Evolutionary conservation across 37 sponge, comb jelly and placozoan species (phyloP).

Genomic region (Geodia barretti): DNA sequence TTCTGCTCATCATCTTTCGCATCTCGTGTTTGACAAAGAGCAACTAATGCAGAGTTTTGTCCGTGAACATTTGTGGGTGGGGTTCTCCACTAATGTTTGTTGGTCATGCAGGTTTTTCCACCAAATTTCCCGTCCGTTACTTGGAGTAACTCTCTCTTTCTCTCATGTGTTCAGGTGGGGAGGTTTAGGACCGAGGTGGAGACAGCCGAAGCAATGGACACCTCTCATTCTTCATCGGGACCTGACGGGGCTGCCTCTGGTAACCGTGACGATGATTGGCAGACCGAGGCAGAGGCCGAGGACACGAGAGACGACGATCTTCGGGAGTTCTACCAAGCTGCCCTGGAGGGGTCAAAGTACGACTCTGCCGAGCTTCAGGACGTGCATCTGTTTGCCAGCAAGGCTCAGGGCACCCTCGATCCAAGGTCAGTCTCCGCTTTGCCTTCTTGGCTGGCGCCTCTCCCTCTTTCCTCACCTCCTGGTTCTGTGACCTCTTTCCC

Average conservation of each 20-base stretch:
- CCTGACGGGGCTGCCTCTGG: neutral
- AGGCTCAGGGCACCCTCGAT: conserved; percentile 45
- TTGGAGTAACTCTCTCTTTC: neutral
- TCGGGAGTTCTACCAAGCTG: conserved; percentile 56
- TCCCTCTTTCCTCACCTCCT: conserved; percentile 4
- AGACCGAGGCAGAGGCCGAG: conserved; percentile 13
- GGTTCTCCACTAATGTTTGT: no score
- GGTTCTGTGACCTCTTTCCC: neutral
- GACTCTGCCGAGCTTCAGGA: conserved; percentile 54
- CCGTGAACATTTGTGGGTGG: no score
- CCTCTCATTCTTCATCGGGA: neutral
- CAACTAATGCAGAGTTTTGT: no score
- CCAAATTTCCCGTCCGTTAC: no score
- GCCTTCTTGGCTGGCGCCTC: neutral
- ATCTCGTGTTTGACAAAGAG: no score
- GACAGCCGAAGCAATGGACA: neutral
- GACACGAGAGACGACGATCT: conserved; percentile 25
- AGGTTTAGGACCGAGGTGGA: neutral
- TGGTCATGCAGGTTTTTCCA: no score
- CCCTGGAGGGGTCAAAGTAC: conserved; percentile 69
- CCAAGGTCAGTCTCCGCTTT: conserved; percentile 20
- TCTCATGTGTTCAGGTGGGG: neutral
- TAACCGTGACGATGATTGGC: conserved; percentile 10
- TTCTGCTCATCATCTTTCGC: no score
- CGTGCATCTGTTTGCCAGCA: conserved; percentile 38